A percentile compares a stretch with the other conserved stretches of the same genome.
Evolutionary conservation across 2,797 vertebrate genomes (phyloP).

Genomic region (Girardinus metallicus): DNA sequence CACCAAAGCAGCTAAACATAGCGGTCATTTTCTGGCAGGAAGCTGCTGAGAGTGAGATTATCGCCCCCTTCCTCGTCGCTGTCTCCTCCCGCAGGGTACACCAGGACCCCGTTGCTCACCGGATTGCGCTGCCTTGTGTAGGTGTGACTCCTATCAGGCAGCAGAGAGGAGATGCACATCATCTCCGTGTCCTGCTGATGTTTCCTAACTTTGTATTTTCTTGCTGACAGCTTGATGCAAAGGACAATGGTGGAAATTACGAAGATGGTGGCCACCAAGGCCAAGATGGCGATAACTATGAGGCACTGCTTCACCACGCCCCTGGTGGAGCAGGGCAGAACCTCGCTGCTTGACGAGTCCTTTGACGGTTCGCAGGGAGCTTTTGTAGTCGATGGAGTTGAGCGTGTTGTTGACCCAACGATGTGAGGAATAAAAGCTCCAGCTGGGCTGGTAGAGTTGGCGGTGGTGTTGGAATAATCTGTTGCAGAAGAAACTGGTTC

Average conservation of each 20-base stretch:
- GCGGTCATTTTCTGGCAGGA: conserved; percentile 84
- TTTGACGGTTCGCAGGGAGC: background rate
- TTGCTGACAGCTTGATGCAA: conserved; percentile 80
- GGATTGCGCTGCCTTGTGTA: conserved; percentile 46
- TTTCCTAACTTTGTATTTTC: conserved; percentile 44
- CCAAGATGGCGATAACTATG: conserved; percentile 83
- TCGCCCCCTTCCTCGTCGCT: conserved; percentile 80
- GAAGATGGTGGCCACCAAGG: conserved; percentile 82
- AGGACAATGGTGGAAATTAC: conserved; percentile 83
- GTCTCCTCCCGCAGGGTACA: conserved; percentile 41
- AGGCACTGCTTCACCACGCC: conserved; percentile 77
- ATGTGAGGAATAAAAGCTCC: background rate
- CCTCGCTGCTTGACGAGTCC: background rate
- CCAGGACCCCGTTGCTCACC: conserved; percentile 61
- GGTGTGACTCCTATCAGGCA: conserved; percentile 73
- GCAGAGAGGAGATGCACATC: conserved; percentile 89
- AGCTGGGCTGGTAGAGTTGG: conserved; percentile 15
- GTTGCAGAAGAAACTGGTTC: conserved; percentile 8
- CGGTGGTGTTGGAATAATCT: conserved; percentile 9
- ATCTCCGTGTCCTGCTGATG: conserved; percentile 81
- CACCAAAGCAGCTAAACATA: conserved; percentile 36
- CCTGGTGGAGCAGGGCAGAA: conserved; percentile 41
- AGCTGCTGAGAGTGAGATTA: conserved; percentile 90
- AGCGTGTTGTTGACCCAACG: conserved; percentile 5
- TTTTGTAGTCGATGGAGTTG: background rate